Percentiles rank a stretch among this genome's conserved stretches.
phyloP scores from a whole-genome alignment of 2,888 invertebrate genomes.

The Cerastis leucographa region DNA sequence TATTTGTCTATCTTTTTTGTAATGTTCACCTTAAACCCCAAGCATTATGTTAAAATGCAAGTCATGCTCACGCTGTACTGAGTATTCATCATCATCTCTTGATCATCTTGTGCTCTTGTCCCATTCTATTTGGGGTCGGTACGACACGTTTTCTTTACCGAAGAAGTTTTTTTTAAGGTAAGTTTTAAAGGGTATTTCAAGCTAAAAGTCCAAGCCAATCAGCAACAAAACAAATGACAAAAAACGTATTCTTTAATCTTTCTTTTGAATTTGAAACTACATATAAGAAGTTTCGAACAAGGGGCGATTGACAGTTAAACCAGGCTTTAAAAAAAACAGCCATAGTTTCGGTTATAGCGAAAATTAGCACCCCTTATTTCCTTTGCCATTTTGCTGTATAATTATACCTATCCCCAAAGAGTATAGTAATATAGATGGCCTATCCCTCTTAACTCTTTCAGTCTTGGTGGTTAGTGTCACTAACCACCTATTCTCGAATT shows the following conservation, averaged over 20 bases:
- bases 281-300: background rate
- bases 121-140: no score
- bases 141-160: no score
- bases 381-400: background rate
- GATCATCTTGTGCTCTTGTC: no score
- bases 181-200: background rate
- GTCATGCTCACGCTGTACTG: background rate
- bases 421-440: no score
- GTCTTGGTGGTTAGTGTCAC: no score
- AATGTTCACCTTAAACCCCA: background rate
- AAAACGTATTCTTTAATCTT: background rate
- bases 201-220: background rate
- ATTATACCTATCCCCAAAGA: no score
- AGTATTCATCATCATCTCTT: no score
- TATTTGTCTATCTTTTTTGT: background rate
- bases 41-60: background rate
- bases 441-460: no score
- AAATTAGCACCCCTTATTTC: background rate
- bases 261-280: background rate
- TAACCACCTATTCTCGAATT: no score
- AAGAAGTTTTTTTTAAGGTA: background rate
- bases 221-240: background rate
- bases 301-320: background rate
- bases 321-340: background rate
- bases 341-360: background rate